A percentile compares a stretch with the other conserved stretches of the same genome.
Conservation (phyloP, 1,140 invertebrate genomes). For the Micrasema minimum region DNA sequence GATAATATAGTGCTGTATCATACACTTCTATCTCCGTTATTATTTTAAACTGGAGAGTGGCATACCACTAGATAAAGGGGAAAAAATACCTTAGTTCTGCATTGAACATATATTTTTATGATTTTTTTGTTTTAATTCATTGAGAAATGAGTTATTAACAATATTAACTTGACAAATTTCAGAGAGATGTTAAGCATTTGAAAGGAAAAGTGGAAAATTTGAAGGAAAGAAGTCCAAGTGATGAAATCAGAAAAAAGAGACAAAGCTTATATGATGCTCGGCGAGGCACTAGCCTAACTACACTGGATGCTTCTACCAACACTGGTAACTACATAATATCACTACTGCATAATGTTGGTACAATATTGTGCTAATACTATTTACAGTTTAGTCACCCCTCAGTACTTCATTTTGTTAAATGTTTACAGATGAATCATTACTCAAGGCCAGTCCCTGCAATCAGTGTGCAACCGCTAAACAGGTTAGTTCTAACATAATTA, state of each 20-base stretch:
- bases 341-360: not conserved
- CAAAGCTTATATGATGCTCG: constrained; percentile 45
- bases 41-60: no score
- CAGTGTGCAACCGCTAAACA: not conserved
- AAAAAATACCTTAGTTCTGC: no score
- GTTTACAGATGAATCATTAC: no score
- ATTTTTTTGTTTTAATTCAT: no score
- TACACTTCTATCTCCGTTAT: no score
- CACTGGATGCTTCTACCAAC: constrained; percentile 4
- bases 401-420: no score
- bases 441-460: not conserved
- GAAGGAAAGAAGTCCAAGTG: constrained; percentile 35
- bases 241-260: constrained; percentile 39
- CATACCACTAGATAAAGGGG: no score
- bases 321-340: not conserved
- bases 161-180: not conserved
- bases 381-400: no score
- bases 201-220: constrained; percentile 38
- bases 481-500: constrained; percentile 7
- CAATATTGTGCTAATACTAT: no score
- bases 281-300: constrained; percentile 26
- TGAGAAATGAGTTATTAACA: no score
- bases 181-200: constrained; percentile 37
- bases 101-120: no score
- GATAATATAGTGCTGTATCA: no score